A percentile compares a stretch with the other conserved stretches of the same genome.
Evolutionary conservation across 2,113 vertebrate species (phyloP).

Genomic region (Xiphophorus couchianus): DNA sequence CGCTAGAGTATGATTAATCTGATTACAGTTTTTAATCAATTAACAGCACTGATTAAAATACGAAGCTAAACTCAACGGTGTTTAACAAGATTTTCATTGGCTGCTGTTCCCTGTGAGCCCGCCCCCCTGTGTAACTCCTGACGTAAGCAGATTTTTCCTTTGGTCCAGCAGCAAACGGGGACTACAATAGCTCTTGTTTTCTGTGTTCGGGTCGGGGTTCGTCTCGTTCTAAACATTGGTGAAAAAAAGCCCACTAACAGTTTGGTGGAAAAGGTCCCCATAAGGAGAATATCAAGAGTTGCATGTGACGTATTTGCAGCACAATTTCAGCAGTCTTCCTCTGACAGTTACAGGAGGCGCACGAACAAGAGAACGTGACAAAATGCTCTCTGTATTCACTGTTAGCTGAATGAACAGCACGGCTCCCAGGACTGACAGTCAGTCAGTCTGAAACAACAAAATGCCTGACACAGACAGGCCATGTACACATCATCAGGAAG

Average conservation of each 20-base stretch:
- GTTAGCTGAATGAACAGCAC: constrained; percentile 14
- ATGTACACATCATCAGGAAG: constrained; percentile 16
- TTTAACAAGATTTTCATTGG: background rate
- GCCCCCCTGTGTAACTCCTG: background rate
- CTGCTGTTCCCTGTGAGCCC: background rate
- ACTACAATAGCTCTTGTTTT: background rate
- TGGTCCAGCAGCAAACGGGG: too few species aligned
- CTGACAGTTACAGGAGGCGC: background rate
- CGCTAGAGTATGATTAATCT: too few species aligned
- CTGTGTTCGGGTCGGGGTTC: background rate
- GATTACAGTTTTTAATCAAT: too few species aligned
- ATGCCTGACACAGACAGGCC: background rate
- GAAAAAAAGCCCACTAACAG: background rate
- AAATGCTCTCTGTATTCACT: constrained; percentile 6
- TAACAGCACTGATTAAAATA: too few species aligned
- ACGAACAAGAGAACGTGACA: background rate
- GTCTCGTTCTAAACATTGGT: background rate
- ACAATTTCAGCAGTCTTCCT: background rate
- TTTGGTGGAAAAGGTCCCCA: background rate
- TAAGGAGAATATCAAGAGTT: background rate
- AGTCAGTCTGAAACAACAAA: constrained; percentile 7
- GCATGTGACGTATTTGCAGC: background rate
- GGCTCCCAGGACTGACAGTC: constrained; percentile 17
- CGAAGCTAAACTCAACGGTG: too few species aligned
- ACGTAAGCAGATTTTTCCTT: background rate